Conservation (phyloP, 2,113 vertebrate genomes). For the Tympanuchus pallidicinctus region DNA sequence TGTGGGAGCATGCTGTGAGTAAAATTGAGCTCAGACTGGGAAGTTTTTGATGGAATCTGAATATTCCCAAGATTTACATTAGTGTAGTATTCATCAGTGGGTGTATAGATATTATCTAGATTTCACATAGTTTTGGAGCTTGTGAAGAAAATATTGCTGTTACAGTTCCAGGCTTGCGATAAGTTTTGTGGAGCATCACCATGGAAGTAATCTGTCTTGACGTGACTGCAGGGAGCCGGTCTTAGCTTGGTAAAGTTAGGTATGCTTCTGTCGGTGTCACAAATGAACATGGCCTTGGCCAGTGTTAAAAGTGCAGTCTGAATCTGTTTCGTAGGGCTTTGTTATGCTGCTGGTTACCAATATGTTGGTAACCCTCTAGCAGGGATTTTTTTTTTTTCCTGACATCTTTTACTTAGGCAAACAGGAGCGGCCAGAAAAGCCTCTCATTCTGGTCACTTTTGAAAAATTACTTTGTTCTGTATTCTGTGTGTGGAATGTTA, state of each 20-base stretch:
- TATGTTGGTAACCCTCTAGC: background rate
- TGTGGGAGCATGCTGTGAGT: background rate
- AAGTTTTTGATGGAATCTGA: background rate
- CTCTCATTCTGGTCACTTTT: background rate
- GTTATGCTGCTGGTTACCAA: background rate
- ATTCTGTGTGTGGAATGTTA: background rate
- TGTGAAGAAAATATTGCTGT: background rate
- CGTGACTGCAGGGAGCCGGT: constrained; percentile 5
- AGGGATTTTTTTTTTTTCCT: background rate
- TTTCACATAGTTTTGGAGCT: background rate
- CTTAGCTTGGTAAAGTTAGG: constrained; percentile 46
- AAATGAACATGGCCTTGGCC: background rate
- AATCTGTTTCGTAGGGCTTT: background rate
- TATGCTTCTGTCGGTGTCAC: constrained; percentile 11
- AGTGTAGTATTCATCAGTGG: background rate
- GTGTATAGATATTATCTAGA: background rate
- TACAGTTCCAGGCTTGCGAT: background rate
- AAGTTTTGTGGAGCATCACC: background rate
- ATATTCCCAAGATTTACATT: background rate
- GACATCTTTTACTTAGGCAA: background rate
- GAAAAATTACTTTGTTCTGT: background rate
- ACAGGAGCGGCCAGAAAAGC: background rate
- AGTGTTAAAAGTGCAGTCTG: background rate
- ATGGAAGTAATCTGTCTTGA: constrained; percentile 65
- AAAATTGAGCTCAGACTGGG: background rate